Evolutionary conservation across 2,888 invertebrate species (phyloP), one percentile per base, ranked within the genome.

Genomic region (Acanthosepion pharaonis): DNA sequence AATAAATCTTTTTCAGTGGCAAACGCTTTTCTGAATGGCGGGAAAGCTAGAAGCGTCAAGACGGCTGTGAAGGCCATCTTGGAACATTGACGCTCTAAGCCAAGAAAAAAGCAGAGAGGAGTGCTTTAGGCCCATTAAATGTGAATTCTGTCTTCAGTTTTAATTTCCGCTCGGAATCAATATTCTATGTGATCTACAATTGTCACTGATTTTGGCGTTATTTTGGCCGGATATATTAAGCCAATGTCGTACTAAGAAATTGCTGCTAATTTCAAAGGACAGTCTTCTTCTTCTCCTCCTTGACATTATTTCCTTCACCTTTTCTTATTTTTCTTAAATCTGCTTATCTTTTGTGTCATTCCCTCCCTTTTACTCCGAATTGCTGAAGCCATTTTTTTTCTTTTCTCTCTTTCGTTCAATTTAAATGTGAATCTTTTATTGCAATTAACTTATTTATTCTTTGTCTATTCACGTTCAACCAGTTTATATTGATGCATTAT

Each of bases 61-160:
- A 78, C 33, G 33, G 33, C n/a, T 9, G 18, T 23, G n/a, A 11
- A 78, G n/a, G n/a, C 11, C 78, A 78, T 78, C 78, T 78, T 78
- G 78, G 78, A 20, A 78, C 78, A 78, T n/a, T n/a, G n/a, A 78
- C 78, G 78, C n/a, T 78, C 4, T 11, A 11, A 18, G n/a, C 11
- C 78, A n/a, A 78, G n/a, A 78, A 33, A 42, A 78, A 78, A n/a
- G 33, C n/a, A 78, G 78, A 33, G n/a, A 5, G 4, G n/a, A 78
- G n/a, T 0, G n/a, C 33, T 78, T 78, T n/a, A 78, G 78, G 78
- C 78, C 33, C 78, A 78, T 78, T 78, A 78, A 78, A 78, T 78
- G 78, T 78, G 78, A 78, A 78, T n/a, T 78, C 78, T 78, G 78
- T 78, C n/a, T 78, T 78, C 78, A n/a, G 78, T 78, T 78, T 78